Percentiles rank a stretch among this genome's conserved stretches.
Evolutionary conservation across 2,113 vertebrate genomes (phyloP).

Genomic region (rat (Rattus norvegicus)): DNA sequence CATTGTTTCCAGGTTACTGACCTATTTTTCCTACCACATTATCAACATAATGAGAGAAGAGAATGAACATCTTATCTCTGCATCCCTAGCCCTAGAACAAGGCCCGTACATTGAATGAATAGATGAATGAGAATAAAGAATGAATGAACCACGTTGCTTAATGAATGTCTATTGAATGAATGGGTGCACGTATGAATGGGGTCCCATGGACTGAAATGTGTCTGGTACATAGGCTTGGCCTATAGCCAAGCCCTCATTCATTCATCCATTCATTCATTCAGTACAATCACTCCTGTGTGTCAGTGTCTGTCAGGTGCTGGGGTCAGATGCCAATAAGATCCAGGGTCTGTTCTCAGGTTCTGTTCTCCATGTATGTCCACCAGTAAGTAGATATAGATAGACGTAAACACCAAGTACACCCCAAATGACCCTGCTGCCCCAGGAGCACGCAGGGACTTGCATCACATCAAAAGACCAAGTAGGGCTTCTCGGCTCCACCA

Average conservation of each 20-base stretch:
- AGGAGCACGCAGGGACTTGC: neutral
- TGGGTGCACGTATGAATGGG: neutral
- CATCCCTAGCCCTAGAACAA: neutral
- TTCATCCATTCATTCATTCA: conserved; percentile 4
- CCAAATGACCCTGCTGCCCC: neutral
- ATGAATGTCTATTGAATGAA: neutral
- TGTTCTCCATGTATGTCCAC: neutral
- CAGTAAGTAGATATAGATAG: neutral
- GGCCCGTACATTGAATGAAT: neutral
- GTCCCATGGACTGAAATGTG: neutral
- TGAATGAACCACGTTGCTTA: neutral
- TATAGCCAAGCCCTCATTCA: neutral
- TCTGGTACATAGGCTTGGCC: conserved; percentile 3
- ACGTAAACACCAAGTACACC: neutral
- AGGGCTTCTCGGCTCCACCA: conserved; percentile 4
- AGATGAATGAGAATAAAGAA: conserved; percentile 34
- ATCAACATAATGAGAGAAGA: neutral
- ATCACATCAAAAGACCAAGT: neutral
- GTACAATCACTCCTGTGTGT: neutral
- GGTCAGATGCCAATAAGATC: conserved; percentile 22
- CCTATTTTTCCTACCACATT: neutral
- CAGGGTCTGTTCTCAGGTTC: neutral
- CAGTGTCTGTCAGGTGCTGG: neutral
- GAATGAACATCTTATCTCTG: conserved; percentile 4
- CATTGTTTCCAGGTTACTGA: neutral